Conservation (phyloP, 2,797 vertebrate species). For the Amblyraja radiata region DNA sequence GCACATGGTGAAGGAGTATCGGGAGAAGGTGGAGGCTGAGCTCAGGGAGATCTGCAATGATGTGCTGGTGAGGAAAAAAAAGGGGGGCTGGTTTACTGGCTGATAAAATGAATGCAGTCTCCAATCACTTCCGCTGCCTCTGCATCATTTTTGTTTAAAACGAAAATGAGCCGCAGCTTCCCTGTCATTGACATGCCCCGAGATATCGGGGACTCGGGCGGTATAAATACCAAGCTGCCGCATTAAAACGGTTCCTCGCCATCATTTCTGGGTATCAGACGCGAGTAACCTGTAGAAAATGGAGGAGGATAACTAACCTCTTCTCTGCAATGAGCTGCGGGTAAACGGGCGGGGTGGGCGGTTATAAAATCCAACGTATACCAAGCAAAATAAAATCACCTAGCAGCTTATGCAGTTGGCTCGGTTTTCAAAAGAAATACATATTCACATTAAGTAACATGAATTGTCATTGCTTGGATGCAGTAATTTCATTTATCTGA, state of each 20-base stretch:
- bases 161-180: not conserved
- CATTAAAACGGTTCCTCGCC: not conserved
- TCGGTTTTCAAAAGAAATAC: not conserved
- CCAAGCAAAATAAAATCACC: not conserved
- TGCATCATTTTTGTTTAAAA: not conserved
- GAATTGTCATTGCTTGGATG: not conserved
- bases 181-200: not conserved
- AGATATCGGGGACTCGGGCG: not conserved
- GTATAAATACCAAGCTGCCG: not conserved
- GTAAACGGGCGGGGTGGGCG: slow-evolving; percentile 10
- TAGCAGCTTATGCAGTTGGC: not conserved
- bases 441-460: not conserved
- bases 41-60: slow-evolving; percentile 37
- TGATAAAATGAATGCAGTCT: not conserved
- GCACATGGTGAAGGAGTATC: slow-evolving; percentile 39
- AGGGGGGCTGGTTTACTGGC: not conserved
- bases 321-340: slow-evolving; percentile 27
- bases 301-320: slow-evolving; percentile 28
- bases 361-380: not conserved
- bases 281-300: slow-evolving; percentile 33
- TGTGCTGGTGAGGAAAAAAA: not conserved
- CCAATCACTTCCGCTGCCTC: not conserved
- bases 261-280: slow-evolving; percentile 12
- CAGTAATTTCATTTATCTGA: not conserved
- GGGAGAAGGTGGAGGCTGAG: slow-evolving; percentile 39